These are phyloP conservation scores for Lasius platythorax DNA, from an alignment of 2,888 invertebrate genomes.

Conservation along the genomic window DNA sequence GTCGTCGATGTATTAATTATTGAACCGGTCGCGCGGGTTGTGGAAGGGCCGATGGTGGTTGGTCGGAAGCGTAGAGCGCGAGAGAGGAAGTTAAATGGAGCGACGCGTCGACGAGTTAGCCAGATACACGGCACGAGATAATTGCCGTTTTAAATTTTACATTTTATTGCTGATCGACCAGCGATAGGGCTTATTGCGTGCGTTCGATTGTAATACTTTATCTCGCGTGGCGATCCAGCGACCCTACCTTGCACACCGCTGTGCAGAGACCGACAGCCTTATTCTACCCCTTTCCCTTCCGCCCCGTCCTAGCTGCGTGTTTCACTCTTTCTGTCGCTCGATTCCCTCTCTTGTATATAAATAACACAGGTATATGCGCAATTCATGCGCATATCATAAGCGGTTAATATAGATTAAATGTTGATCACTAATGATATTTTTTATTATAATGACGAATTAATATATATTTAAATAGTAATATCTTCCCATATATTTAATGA, in stretches of 20 bases:
- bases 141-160: constrained; percentile 78
- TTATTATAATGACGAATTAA: neutral
- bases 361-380: constrained; percentile 67
- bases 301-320: constrained; percentile 60
- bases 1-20: constrained; percentile 81
- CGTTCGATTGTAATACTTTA: constrained; percentile 79
- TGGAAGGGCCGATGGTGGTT: constrained; percentile 60
- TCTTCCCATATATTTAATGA: neutral
- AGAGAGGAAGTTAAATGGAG: constrained; percentile 65
- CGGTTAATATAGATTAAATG: constrained; percentile 6
- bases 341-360: constrained; percentile 66
- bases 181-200: constrained; percentile 80
- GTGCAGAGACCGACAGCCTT: constrained; percentile 27
- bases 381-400: constrained; percentile 37
- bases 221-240: constrained; percentile 55
- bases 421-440: constrained; percentile 1
- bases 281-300: neutral
- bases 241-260: constrained; percentile 42
- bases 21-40: constrained; percentile 73
- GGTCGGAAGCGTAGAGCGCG: constrained; percentile 40
- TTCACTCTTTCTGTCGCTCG: constrained; percentile 74
- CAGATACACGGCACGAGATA: constrained; percentile 80
- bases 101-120: constrained; percentile 66
- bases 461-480: neutral
- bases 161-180: constrained; percentile 79